phyloP scores from a whole-genome alignment of 2,888 invertebrate species.

The Platycheirus albimanus region DNA sequence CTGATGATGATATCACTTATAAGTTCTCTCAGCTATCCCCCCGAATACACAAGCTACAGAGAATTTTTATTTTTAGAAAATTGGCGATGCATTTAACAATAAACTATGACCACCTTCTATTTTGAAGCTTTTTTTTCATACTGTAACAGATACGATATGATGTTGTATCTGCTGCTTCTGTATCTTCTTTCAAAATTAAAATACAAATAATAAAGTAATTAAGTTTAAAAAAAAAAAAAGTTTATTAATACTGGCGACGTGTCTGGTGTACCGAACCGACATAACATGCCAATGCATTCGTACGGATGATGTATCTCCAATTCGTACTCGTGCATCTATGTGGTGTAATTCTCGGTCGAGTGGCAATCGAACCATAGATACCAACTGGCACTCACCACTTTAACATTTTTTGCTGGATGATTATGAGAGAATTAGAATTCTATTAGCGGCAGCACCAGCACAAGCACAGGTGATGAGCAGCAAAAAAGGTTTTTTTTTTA shows the following conservation, averaged over 20 bases:
- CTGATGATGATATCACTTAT: neutral
- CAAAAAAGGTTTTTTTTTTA: neutral
- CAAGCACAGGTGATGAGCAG: slow-evolving; percentile 1
- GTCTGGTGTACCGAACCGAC: neutral
- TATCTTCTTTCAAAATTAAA: neutral
- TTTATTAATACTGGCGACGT: neutral
- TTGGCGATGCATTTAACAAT: neutral
- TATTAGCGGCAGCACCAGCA: slow-evolving; percentile 40
- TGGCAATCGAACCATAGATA: slow-evolving; percentile 10
- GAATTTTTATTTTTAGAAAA: neutral
- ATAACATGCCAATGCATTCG: neutral
- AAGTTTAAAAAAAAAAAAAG: no score
- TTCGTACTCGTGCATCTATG: neutral
- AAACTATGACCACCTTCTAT: neutral
- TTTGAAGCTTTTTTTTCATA: neutral
- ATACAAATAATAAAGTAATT: neutral
- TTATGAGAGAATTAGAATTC: slow-evolving; percentile 44
- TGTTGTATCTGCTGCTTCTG: neutral
- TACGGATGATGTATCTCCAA: slow-evolving; percentile 1
- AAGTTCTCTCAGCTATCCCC: neutral
- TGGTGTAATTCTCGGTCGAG: neutral
- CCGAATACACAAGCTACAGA: neutral
- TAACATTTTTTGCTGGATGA: neutral
- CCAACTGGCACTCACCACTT: slow-evolving; percentile 22
- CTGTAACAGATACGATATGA: neutral